Evolutionary conservation across 2,113 vertebrate genomes (phyloP).

Genomic region (Clupea harengus): DNA sequence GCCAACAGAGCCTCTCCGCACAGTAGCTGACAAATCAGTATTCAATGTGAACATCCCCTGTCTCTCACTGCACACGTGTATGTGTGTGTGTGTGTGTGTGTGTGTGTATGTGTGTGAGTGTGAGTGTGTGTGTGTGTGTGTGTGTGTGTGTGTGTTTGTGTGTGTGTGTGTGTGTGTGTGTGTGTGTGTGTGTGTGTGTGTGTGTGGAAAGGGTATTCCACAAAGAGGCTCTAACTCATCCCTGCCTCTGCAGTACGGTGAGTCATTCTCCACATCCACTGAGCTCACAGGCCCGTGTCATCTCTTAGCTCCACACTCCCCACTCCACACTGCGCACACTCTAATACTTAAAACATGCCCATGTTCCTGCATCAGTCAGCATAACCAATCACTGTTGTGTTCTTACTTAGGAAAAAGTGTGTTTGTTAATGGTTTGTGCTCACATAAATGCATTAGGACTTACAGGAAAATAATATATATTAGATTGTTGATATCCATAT

Average conservation of each 20-base stretch:
- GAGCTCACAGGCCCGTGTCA: not conserved
- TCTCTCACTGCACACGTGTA: not conserved
- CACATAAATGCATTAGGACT: too few relatives aligned
- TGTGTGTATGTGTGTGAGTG: not conserved
- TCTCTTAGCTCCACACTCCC: not conserved
- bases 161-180: not conserved
- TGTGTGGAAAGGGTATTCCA: not conserved
- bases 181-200: conserved; percentile 2
- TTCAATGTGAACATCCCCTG: not conserved
- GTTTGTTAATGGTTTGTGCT: not conserved
- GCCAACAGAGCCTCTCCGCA: conserved; percentile 8
- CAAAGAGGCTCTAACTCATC: not conserved
- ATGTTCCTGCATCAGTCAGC: not conserved
- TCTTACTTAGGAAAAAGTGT: not conserved
- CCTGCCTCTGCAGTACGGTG: not conserved
- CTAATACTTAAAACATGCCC: too few relatives aligned
- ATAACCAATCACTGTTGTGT: not conserved
- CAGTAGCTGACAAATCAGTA: conserved; percentile 18
- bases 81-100: not conserved
- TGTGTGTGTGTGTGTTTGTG: not conserved
- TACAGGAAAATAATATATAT: too few relatives aligned
- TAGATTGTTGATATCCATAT: not conserved
- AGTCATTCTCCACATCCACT: not conserved
- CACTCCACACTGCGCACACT: too few relatives aligned
- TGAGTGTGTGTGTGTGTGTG: not conserved